Conservation (phyloP, 1,140 invertebrate species). For the Chrysomallon squamiferum region DNA sequence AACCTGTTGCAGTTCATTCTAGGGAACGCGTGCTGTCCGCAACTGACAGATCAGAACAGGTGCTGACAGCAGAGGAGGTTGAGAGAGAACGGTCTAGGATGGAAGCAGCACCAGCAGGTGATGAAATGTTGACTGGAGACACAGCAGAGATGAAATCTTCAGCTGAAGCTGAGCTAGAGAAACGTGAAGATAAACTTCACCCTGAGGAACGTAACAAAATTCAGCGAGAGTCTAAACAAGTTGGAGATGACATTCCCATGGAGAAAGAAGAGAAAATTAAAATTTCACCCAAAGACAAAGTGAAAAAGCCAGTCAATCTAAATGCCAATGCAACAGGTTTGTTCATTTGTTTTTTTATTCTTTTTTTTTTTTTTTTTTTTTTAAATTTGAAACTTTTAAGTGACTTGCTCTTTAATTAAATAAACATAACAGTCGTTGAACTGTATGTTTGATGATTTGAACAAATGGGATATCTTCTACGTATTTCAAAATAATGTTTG, state of each 20-base stretch:
- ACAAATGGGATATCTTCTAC: no score
- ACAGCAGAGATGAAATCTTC: slow-evolving; percentile 6
- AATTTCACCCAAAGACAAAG: not conserved
- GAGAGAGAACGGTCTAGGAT: slow-evolving; percentile 1
- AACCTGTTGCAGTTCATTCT: not conserved
- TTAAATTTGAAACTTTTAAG: no score
- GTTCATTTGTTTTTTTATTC: not conserved
- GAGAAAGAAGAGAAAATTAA: not conserved
- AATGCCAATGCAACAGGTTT: slow-evolving; percentile 59
- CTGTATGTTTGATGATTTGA: no score
- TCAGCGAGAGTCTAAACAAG: not conserved
- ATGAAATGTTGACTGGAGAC: slow-evolving; percentile 5
- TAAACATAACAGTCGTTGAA: no score
- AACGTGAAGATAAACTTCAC: slow-evolving; percentile 7
- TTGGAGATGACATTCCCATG: not conserved
- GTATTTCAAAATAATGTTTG: no score
- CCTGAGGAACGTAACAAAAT: slow-evolving; percentile 4
- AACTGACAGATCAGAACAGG: slow-evolving; percentile 5
- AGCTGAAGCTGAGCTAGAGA: slow-evolving; percentile 9
- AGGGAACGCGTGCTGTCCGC: not conserved
- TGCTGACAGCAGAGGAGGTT: slow-evolving; percentile 8
- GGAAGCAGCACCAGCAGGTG: slow-evolving; percentile 1
- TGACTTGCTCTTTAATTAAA: no score
- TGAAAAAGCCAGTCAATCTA: slow-evolving; percentile 25
- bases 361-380: no score